Evolutionary conservation across 30 jellyfish, hydroid and myxozoan species (phyloP), one percentile per base, ranked within the genome.

Genomic region (Aurelia aurita): DNA sequence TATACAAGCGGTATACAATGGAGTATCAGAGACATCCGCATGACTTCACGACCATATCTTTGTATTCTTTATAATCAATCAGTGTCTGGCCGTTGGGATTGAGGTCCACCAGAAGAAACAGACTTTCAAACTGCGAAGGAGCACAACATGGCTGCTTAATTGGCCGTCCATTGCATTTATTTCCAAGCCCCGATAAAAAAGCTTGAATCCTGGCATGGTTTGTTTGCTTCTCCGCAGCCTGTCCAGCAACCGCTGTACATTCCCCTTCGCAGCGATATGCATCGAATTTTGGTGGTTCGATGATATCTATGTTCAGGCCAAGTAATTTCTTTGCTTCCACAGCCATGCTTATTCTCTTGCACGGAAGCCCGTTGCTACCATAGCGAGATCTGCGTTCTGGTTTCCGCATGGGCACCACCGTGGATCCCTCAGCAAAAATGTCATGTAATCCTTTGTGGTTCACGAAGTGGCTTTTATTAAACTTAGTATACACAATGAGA

Each of bases 181-280:
- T 45, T 46, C 96, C 96, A 22, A 80, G 79, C 47, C 69, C 69
- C 29, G 96, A 60, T 2, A 88, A 66, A 16, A 88, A 60, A 23
- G 96, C 96, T 59, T 88, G 96, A 10, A 88, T 16, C 0, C 63
- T 74, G 0, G 96, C 90, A 35, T 88, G 96, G 67, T 88, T 72
- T 29, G 96, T 77, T 58, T 70, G 96, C 21, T 44, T 73, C 13
- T 53, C 47, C 21, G 39, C 83, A 8, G 95, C 84, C 43, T 87
- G 85, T 20, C 91, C 67, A 55, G 84, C 18, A 55, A 55, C 70
- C 13, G 72, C 72, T 20, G 89, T 47, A 51, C 96, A 88, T 44
- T 59, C 69, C 1, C 96, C 96, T 19, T 77, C 86, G 80, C 96
- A 88, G 5, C 84, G 92, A 51, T 88, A 88, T 6, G 92, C 88